Evolutionary conservation across 2,888 invertebrate species (phyloP).

Genomic region (Coelinius sp.): DNA sequence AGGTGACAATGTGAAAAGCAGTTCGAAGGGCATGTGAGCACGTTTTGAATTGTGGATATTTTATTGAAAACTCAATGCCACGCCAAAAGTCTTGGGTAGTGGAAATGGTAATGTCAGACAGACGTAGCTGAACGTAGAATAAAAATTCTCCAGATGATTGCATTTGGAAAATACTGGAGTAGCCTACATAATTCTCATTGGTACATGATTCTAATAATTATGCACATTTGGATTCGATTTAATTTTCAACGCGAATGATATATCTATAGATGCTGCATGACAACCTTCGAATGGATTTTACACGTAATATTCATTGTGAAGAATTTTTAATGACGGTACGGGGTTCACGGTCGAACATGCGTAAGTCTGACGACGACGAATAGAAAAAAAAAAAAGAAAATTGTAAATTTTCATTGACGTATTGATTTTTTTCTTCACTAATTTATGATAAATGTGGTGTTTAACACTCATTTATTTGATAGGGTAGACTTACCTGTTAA

Average conservation of each 20-base stretch:
- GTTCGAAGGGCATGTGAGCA: background rate
- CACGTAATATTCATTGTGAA: background rate
- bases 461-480: background rate
- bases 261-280: slow-evolving; percentile 12
- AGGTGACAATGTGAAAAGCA: background rate
- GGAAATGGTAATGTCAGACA: background rate
- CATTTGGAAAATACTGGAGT: background rate
- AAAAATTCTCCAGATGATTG: no score
- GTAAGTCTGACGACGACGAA: slow-evolving; percentile 3
- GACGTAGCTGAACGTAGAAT: no score
- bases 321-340: slow-evolving; percentile 24
- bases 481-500: background rate
- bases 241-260: slow-evolving; percentile 11
- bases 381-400: background rate
- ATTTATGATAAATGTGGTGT: background rate
- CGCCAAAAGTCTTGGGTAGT: background rate
- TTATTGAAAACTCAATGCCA: background rate
- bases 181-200: background rate
- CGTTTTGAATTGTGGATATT: background rate
- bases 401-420: background rate
- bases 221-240: background rate
- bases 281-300: slow-evolving; percentile 22
- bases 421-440: slow-evolving; percentile 6
- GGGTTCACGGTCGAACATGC: slow-evolving; percentile 23
- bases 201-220: slow-evolving; percentile 3